phyloP scores from a whole-genome alignment of 2,888 invertebrate genomes.

The Meliscaeva auricollis region DNA sequence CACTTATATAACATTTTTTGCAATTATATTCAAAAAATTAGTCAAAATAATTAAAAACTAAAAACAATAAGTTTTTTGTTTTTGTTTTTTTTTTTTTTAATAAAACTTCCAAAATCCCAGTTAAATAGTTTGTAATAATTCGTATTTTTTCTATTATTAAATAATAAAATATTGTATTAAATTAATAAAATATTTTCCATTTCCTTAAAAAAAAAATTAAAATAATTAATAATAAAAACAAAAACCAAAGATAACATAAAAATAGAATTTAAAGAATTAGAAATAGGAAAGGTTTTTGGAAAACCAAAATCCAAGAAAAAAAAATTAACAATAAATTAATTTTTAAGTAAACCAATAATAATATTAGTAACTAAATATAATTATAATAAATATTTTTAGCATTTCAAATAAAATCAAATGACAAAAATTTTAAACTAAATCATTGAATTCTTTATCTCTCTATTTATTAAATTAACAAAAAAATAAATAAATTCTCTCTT shows the following conservation, averaged over 20 bases:
- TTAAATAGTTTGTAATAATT: slow-evolving; percentile 63
- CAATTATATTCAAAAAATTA: slow-evolving; percentile 61
- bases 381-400: slow-evolving; percentile 16
- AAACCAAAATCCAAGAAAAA: slow-evolving; percentile 18
- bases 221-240: background rate
- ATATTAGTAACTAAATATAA: slow-evolving; percentile 35
- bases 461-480: slow-evolving; percentile 14
- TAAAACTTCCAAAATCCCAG: slow-evolving; percentile 70
- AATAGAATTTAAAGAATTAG: slow-evolving; percentile 21
- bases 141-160: slow-evolving; percentile 45
- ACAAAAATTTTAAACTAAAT: slow-evolving; percentile 18
- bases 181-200: slow-evolving; percentile 31
- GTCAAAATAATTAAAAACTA: slow-evolving; percentile 57
- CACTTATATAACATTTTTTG: slow-evolving; percentile 69
- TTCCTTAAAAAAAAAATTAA: slow-evolving; percentile 48
- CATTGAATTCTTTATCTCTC: slow-evolving; percentile 19
- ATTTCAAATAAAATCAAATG: slow-evolving; percentile 27
- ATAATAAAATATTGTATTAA: slow-evolving; percentile 35
- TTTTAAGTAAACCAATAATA: slow-evolving; percentile 64
- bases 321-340: slow-evolving; percentile 49
- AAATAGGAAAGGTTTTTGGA: slow-evolving; percentile 49
- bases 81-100: slow-evolving; percentile 11
- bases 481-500: slow-evolving; percentile 10
- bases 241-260: slow-evolving; percentile 68
- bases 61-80: background rate